Evolutionary conservation across 2,113 vertebrate species (phyloP).

Genomic region (Corythornis cristatus): DNA sequence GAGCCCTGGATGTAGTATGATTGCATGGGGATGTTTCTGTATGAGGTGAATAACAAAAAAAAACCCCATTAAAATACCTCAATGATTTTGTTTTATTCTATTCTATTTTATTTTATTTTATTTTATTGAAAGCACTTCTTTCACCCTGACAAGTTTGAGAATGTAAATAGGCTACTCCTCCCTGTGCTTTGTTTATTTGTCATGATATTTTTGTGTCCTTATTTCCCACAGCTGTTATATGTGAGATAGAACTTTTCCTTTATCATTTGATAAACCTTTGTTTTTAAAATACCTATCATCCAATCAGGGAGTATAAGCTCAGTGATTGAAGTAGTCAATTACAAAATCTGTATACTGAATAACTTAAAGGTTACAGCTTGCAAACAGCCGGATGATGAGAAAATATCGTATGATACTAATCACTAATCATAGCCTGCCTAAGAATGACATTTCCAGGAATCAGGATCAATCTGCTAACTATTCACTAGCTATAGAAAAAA

Average conservation of each 20-base stretch:
- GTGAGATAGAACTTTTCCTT: not conserved
- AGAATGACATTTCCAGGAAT: constrained; percentile 39
- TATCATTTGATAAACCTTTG: not conserved
- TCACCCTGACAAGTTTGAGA: not conserved
- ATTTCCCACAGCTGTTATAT: not conserved
- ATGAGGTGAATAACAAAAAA: not conserved
- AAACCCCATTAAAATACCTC: not conserved
- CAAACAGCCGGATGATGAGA: constrained; percentile 21
- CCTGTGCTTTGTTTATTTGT: not conserved
- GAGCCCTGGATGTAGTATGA: not conserved
- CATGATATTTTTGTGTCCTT: not conserved
- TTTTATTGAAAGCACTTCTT: not conserved
- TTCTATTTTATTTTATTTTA: not conserved
- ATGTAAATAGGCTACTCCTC: not conserved
- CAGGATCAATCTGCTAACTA: constrained; percentile 43
- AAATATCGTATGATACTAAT: constrained; percentile 39
- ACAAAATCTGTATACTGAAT: constrained; percentile 6
- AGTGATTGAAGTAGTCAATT: constrained; percentile 13
- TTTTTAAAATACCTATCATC: not conserved
- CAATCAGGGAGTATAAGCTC: not conserved
- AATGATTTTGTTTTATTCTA: not conserved
- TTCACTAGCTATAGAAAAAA: constrained; percentile 19
- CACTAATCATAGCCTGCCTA: constrained; percentile 40
- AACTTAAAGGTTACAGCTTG: constrained; percentile 34
- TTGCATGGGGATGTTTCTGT: not conserved